Conservation (phyloP, 1,140 invertebrate species). For the Schlechtendalia chinensis region DNA sequence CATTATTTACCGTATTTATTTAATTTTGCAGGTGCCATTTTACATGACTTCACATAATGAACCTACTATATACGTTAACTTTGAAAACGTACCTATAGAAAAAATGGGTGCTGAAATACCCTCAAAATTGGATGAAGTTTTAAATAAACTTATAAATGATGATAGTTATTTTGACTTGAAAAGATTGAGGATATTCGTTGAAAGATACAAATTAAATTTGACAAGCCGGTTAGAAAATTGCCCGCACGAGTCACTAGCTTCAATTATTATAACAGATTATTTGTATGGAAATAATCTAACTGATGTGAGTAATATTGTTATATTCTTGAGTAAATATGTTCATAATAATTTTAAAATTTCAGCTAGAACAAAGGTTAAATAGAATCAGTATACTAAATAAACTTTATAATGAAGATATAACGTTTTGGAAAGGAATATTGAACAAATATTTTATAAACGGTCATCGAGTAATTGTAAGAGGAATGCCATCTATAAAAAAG, state of each 20-base stretch:
- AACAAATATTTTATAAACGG: slow-evolving; percentile 69
- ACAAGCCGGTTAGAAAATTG: slow-evolving; percentile 71
- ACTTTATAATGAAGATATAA: slow-evolving; percentile 63
- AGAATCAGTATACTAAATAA: slow-evolving; percentile 65
- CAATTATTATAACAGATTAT: slow-evolving; percentile 76
- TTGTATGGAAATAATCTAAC: slow-evolving; percentile 73
- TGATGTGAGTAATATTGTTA: slow-evolving; percentile 66
- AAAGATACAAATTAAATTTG: slow-evolving; percentile 70
- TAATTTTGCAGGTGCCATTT: slow-evolving; percentile 64
- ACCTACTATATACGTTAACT: slow-evolving; percentile 67
- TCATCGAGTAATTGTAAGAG: slow-evolving; percentile 60
- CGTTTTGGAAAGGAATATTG: slow-evolving; percentile 73
- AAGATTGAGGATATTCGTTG: slow-evolving; percentile 70
- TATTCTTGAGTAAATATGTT: slow-evolving; percentile 15
- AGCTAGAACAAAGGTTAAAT: slow-evolving; percentile 73
- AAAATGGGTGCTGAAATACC: slow-evolving; percentile 66
- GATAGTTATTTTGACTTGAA: slow-evolving; percentile 71
- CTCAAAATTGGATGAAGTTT: slow-evolving; percentile 61
- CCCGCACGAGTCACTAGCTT: slow-evolving; percentile 73
- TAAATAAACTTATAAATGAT: slow-evolving; percentile 60
- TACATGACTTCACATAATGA: slow-evolving; percentile 71
- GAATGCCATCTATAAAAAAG: slow-evolving; percentile 62
- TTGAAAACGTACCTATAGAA: slow-evolving; percentile 73
- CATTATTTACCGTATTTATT: too few relatives aligned
- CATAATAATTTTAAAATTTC: slow-evolving; percentile 56